phyloP scores from a whole-genome alignment of 2,797 vertebrate species.

The Halcyon smyrnensis region DNA sequence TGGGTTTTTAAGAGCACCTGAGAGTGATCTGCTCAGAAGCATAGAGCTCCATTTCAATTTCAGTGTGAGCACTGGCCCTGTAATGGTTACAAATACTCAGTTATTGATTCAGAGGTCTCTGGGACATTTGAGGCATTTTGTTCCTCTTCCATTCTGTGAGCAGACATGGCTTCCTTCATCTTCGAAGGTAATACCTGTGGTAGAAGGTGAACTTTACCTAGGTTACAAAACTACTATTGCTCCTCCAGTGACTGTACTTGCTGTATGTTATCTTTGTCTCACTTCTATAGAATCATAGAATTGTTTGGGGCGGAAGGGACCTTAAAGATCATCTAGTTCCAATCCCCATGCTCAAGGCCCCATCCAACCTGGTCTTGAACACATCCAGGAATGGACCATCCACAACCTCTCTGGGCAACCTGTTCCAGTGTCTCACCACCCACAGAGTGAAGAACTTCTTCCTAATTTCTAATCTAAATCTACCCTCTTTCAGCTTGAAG shows the following conservation, averaged over 20 bases:
- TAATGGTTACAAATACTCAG: background rate
- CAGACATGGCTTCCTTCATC: background rate
- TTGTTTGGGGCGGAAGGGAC: too few species aligned
- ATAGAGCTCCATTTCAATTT: background rate
- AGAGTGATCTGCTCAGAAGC: background rate
- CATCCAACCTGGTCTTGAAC: too few species aligned
- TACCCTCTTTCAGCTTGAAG: too few species aligned
- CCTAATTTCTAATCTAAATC: too few species aligned
- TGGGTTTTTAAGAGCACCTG: background rate
- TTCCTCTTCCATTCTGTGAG: background rate
- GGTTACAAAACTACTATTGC: background rate
- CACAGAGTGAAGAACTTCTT: too few species aligned
- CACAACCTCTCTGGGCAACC: too few species aligned
- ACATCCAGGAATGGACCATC: too few species aligned
- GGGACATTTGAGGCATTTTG: background rate
- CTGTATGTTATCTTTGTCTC: background rate
- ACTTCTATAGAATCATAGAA: background rate
- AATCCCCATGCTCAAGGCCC: too few species aligned
- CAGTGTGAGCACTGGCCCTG: accelerated
- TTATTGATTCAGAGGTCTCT: background rate
- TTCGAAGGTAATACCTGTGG: background rate
- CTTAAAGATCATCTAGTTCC: too few species aligned
- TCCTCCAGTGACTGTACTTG: background rate
- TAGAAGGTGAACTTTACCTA: background rate
- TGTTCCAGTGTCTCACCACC: too few species aligned